Base-by-base conservation (phyloP, 2,113 vertebrate species). In the Odocoileus virginianus region DNA sequence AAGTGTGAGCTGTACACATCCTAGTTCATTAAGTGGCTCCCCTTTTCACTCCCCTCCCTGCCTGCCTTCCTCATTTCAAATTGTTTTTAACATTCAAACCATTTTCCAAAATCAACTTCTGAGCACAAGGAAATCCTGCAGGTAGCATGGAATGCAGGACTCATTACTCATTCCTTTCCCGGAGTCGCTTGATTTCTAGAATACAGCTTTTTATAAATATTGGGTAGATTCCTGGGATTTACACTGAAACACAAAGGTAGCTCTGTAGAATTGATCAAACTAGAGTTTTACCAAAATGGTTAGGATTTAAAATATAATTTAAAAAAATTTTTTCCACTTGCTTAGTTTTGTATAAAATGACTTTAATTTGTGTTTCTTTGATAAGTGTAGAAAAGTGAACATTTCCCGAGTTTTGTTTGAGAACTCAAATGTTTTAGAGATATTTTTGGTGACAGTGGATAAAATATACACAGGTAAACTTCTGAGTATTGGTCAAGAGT, bases 281-380 rank as follows among this genome's bases (percentile, higher is more conserved):
- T 95, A 40, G 40, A 92, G 81, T 86, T 95, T 57, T 95, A 85
- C 15, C 12, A 33, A 78, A 90, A 79, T 86, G 28, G 28, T 52
- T 90, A 74, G 45, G 19, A 67, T 94, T 85, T 94, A 91, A 94
- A 88, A 74, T 94, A 50, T 7, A 57, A 67, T 78, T 54, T 15
- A 27, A 76, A 76, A 76, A 7, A 1, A 13, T 81, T 96, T 83
- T 91, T 50, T 94, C 47, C 16, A 81, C 3, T 90, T 91, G 12
- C 8, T 89, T 94, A 71, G 21, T 78, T 96, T 50, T 55, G 2
- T 82, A 58, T 87, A 84, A 93, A 91, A 92, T 92, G 45, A 93
- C 61, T 96, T 96, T 93, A 87, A 58, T 81, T 76, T 91, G 52
- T 92, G 54, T 78, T 93, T 60, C 43, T 78, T 95, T 67, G 55